These are phyloP conservation scores for Drosophila miranda DNA, from an alignment of 1,140 invertebrate species.

Conservation along the genomic window DNA sequence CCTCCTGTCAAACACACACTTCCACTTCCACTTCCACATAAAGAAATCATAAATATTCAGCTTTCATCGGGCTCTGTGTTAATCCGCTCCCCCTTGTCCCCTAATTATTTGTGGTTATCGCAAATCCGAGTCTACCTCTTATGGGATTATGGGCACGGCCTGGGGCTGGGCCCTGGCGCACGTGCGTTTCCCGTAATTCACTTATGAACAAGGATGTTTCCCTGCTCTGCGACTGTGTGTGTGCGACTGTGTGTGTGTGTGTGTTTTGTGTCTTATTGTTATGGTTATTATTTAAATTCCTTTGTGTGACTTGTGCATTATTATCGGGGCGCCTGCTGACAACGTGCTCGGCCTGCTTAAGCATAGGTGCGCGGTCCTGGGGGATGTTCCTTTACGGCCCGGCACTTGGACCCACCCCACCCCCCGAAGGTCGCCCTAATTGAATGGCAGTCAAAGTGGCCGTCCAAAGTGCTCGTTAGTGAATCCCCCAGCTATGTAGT, in stretches of 20 bases:
- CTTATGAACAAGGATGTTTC: conserved; percentile 20
- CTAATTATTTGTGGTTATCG: conserved; percentile 37
- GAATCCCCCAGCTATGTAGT: conserved; percentile 26
- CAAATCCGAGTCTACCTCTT: conserved; percentile 29
- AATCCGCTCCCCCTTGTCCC: conserved; percentile 10
- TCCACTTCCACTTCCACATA: not conserved
- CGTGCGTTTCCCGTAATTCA: conserved; percentile 36
- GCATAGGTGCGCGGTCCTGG: conserved; percentile 46
- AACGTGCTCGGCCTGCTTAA: conserved; percentile 68
- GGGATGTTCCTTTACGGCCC: conserved; percentile 39
- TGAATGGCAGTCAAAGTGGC: conserved; percentile 60
- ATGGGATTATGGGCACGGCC: not conserved
- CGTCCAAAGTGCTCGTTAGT: conserved; percentile 44
- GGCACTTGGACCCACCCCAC: not conserved
- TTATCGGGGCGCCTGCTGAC: conserved; percentile 41
- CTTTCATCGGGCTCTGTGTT: conserved; percentile 45
- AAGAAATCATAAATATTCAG: conserved; percentile 29
- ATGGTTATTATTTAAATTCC: conserved; percentile 63
- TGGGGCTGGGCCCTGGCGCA: conserved; percentile 22
- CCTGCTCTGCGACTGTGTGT: conserved; percentile 14
- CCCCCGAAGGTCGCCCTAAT: conserved; percentile 40
- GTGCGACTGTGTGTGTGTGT: not conserved
- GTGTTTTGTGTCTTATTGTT: conserved; percentile 31
- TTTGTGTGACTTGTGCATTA: conserved; percentile 53
- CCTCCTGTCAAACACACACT: too few species aligned